A percentile compares a stretch with the other conserved stretches of the same genome.
Evolutionary conservation across 2,797 vertebrate genomes (phyloP).

Genomic region (Anguilla megastoma): DNA sequence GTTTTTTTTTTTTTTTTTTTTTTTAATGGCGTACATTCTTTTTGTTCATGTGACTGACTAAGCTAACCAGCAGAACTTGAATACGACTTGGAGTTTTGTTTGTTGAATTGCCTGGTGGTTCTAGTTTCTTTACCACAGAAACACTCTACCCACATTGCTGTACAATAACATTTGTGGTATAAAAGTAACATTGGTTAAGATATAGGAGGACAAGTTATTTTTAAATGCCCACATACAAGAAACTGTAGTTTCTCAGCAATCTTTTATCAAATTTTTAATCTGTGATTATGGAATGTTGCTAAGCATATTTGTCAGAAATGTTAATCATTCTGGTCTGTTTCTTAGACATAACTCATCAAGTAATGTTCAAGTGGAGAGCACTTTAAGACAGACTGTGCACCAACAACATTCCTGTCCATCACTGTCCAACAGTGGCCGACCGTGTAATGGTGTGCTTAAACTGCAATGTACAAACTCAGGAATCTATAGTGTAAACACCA

Average conservation of each 20-base stretch:
- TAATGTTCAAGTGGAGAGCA: background rate
- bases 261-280: background rate
- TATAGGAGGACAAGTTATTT: background rate
- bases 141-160: background rate
- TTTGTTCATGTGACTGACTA: conserved; percentile 45
- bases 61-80: conserved; percentile 63
- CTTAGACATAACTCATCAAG: background rate
- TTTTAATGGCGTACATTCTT: conserved; percentile 54
- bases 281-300: background rate
- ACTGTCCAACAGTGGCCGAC: background rate
- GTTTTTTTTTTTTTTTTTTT: conserved; percentile 28
- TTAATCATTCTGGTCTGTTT: background rate
- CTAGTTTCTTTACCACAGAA: background rate
- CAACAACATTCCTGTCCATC: background rate
- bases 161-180: background rate
- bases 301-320: background rate
- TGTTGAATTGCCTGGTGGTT: background rate
- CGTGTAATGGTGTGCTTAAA: background rate
- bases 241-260: too few relatives aligned
- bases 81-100: conserved; percentile 28
- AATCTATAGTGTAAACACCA: background rate
- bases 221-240: background rate
- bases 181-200: background rate
- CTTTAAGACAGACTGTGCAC: background rate
- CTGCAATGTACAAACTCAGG: background rate